phyloP scores from a whole-genome alignment of 2,113 vertebrate species.

The Polypterus bichir region DNA sequence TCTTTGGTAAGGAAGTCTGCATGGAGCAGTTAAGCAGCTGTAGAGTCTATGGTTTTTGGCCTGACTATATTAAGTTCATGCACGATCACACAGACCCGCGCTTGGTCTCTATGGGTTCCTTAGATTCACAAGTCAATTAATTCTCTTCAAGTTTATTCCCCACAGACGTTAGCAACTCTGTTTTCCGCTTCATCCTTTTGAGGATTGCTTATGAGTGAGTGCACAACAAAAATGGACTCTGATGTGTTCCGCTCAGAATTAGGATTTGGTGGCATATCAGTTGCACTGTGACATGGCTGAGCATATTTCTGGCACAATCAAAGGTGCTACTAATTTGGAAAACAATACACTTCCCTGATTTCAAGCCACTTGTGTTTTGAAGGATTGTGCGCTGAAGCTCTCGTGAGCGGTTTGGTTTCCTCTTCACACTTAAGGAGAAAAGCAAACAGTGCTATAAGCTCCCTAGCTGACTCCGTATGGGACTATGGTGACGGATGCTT shows the following conservation, averaged over 20 bases:
- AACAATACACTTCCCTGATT: not conserved
- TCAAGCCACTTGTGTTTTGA: not conserved
- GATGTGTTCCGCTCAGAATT: not conserved
- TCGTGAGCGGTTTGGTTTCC: not conserved
- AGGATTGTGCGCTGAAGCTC: not conserved
- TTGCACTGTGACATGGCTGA: not conserved
- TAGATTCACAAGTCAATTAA: constrained; percentile 4
- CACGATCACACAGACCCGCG: not conserved
- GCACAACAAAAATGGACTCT: not conserved
- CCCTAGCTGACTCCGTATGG: not conserved
- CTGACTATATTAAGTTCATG: not conserved
- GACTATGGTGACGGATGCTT: not conserved
- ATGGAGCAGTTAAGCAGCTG: too few species aligned
- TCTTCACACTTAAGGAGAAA: not conserved
- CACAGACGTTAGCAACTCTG: constrained; percentile 7
- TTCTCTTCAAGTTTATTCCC: constrained; percentile 5
- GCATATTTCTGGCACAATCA: not conserved
- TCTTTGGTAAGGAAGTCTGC: too few species aligned
- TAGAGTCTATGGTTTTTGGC: too few species aligned
- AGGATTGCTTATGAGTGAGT: not conserved
- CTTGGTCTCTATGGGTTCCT: not conserved
- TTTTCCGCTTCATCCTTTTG: constrained; percentile 6
- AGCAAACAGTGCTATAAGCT: not conserved
- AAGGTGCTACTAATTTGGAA: not conserved
- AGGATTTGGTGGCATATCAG: not conserved